Evolutionary conservation across 2,888 invertebrate genomes (phyloP).

Genomic region (Alviniconcha strummeri): DNA sequence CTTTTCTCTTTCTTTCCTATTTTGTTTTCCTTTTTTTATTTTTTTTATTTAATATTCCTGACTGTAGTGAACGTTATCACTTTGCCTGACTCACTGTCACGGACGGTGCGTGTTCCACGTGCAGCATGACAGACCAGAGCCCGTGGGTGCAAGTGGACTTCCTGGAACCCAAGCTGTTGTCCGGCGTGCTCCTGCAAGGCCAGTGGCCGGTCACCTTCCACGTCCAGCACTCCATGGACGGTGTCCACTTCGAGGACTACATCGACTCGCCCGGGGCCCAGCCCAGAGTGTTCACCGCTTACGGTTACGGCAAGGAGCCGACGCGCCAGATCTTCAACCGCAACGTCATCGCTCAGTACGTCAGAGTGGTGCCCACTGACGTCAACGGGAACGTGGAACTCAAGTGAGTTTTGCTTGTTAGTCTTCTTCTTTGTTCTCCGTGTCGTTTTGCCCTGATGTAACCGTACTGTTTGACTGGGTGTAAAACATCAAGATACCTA

Average conservation of each 20-base stretch:
- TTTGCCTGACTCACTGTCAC: too few relatives aligned
- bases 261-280: conserved; percentile 42
- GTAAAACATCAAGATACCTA: too few relatives aligned
- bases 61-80: too few relatives aligned
- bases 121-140: conserved; percentile 47
- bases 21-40: too few relatives aligned
- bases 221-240: conserved; percentile 52
- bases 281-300: conserved; percentile 52
- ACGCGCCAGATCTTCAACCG: conserved; percentile 46
- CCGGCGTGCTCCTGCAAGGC: conserved; percentile 55
- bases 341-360: conserved; percentile 51
- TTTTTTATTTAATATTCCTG: too few relatives aligned
- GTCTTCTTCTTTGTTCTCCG: background rate
- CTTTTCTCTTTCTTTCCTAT: too few relatives aligned
- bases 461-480: too few relatives aligned
- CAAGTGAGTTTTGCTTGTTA: conserved; percentile 11
- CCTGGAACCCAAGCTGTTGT: conserved; percentile 55
- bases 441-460: too few relatives aligned
- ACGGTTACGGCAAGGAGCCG: conserved; percentile 45
- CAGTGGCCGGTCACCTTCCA: conserved; percentile 52
- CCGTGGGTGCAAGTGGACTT: conserved; percentile 62
- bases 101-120: background rate
- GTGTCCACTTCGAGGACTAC: conserved; percentile 47
- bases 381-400: conserved; percentile 51
- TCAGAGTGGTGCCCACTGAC: conserved; percentile 54